These are phyloP conservation scores for Todiramphus saurophagus DNA, from an alignment of 2,113 vertebrate species.

Conservation along the genomic window DNA sequence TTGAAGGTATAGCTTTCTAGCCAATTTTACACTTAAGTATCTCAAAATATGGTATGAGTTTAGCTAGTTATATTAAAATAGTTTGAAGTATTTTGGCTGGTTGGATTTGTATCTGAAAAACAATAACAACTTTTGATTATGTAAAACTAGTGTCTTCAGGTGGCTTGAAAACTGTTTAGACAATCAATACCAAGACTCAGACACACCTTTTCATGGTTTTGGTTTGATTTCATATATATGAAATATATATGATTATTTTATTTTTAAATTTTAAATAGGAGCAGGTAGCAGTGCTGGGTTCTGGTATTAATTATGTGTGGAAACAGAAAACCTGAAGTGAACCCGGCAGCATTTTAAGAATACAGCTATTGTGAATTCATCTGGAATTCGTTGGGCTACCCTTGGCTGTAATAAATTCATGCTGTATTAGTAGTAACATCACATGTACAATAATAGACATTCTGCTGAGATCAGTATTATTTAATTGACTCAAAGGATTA, in stretches of 20 bases:
- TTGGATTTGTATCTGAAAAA: neutral
- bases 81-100: neutral
- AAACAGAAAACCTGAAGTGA: conserved; percentile 57
- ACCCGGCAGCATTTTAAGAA: conserved; percentile 66
- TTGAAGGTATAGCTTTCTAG: neutral
- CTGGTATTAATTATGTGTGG: conserved; percentile 52
- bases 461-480: conserved; percentile 55
- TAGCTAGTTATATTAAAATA: neutral
- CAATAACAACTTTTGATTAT: neutral
- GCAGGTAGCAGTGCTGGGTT: conserved; percentile 11
- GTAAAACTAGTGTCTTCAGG: neutral
- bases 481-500: conserved; percentile 63
- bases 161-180: neutral
- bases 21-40: neutral
- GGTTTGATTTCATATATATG: neutral
- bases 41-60: neutral
- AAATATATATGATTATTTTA: neutral
- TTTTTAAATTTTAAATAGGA: neutral
- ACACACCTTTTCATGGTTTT: neutral
- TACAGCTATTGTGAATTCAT: conserved; percentile 46
- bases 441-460: conserved; percentile 47
- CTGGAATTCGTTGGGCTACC: conserved; percentile 62
- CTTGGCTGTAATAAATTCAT: conserved; percentile 53
- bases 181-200: neutral
- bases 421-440: conserved; percentile 55